Evolutionary conservation across 2,888 invertebrate genomes (phyloP), one percentile per base, ranked within the genome.

Genomic region (Mallateleia sp.): DNA sequence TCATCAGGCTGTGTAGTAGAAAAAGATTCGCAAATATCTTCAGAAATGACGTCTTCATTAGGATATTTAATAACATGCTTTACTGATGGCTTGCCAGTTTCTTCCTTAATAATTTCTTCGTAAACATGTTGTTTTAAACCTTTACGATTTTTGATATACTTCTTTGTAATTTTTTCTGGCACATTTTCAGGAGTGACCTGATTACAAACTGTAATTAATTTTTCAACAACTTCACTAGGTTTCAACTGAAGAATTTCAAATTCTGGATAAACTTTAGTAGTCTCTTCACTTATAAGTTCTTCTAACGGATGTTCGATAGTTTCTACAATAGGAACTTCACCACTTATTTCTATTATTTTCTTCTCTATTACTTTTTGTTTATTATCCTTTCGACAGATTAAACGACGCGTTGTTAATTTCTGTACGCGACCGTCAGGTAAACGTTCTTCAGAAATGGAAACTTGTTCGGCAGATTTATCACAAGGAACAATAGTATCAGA

Each of bases 331-430:
- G 58, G 45, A 25, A 20, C 7, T 15, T 15, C 22, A 32, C 58
- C 22, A 8, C n/a, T 11, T n/a, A 18, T n/a, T 18, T 24, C 24
- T 20, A 9, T 20, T 25, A 20, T 60, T 18, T 15, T 60, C 28
- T 50, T 50, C 18, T 74, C 72, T 9, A 25, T 20, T n/a, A 74
- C 32, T 32, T 74, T 47, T 50, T 74, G 72, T 50, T 74, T 74
- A n/a, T 45, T 60, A 47, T 34, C 60, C 32, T 32, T 50, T 22
- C 72, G 18, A 20, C 1, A 20, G 4, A 24, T 32, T 22, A n/a
- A 15, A 22, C 47, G 22, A 25, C 2, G 4, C 60, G 45, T 74
- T 18, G 9, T 24, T 24, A 56, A n/a, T 25, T 47, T 32, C 20
- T 32, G 25, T 32, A 25, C n/a, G 9, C 47, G 20, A 6, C 32